Base-by-base conservation (phyloP, 2,113 vertebrate genomes). In the Archocentrus centrarchus region DNA sequence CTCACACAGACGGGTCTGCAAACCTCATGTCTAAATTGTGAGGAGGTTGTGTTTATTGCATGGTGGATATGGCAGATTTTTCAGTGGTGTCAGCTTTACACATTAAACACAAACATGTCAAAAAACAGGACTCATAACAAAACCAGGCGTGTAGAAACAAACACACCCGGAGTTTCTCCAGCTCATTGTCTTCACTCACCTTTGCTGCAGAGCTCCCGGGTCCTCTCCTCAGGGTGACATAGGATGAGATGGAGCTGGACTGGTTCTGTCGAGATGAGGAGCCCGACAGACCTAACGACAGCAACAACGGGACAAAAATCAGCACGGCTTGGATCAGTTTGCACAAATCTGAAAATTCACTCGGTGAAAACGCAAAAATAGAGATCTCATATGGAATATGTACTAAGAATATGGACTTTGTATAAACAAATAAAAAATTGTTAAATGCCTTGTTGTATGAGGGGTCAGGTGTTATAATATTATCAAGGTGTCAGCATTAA, bases 161-260 rank as follows among this genome's bases (percentile, higher is more conserved):
- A 70, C 10, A 32, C 7, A 32, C 17, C 66, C 44, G 11, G 68
- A 55, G 27, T 73, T 73, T 73, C 11, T 73, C 27, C 68, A n/a
- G 27, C 7, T 27, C 7, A 11, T 6, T 2, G 7, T 50, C 11
- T 15, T 39, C 61, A 83, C 93, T 94, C 92, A 97, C 96, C 97
- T 96, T 97, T 94, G 96, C 93, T 86, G 89, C 95, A 18, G 97
- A 94, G 13, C 92, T 81, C 77, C 91, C 86, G 0, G 85, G 83
- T 76, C 92, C 94, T 92, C 97, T 97, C 94, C 96, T 96, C 78
- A 99, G 94, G 0, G 97, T 97, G 92, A 97, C 97, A 1, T 97
- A 98, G 1, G 97, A 97, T 9, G 97, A 94, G 82, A 97, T 94
- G 82, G 95, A 91, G 53, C 92, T 96, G 1, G 97, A 96, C 22